Evolutionary conservation across 1,140 invertebrate genomes (phyloP).

Genomic region (Tribolium castaneum): DNA sequence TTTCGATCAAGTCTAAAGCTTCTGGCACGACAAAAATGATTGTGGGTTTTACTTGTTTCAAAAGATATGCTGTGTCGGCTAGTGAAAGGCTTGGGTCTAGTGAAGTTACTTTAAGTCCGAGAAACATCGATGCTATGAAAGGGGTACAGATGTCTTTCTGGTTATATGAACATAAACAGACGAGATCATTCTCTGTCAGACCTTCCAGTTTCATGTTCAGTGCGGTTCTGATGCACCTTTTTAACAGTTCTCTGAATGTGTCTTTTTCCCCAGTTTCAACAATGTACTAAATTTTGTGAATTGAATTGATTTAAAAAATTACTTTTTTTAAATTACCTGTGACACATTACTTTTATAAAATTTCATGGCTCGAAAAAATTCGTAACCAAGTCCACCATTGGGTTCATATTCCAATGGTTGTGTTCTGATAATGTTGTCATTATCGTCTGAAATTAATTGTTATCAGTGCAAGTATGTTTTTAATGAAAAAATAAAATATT

Average conservation of each 20-base stretch:
- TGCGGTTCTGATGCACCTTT: conserved; percentile 44
- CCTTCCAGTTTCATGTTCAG: conserved; percentile 39
- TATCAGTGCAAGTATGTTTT: too few relatives aligned
- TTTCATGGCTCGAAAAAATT: conserved; percentile 27
- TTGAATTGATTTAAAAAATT: background rate
- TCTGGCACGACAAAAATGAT: conserved; percentile 41
- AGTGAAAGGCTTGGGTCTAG: conserved; percentile 46
- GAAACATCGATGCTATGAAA: conserved; percentile 44
- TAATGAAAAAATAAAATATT: too few relatives aligned
- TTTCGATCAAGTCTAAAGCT: conserved; percentile 39
- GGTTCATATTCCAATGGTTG: background rate
- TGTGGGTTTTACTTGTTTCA: conserved; percentile 43
- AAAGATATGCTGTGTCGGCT: conserved; percentile 36
- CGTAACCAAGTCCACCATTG: conserved; percentile 11
- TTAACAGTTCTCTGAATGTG: conserved; percentile 37
- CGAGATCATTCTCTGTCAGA: conserved; percentile 38
- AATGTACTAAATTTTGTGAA: conserved; percentile 39
- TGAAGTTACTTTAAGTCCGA: conserved; percentile 38
- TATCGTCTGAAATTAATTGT: background rate
- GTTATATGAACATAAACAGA: conserved; percentile 45
- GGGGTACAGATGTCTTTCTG: conserved; percentile 43
- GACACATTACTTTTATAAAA: background rate
- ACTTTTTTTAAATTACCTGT: conserved; percentile 18
- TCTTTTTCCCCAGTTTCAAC: conserved; percentile 44
- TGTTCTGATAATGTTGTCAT: conserved; percentile 20